A percentile compares a stretch with the other conserved stretches of the same genome.
Conservation (phyloP, 2,797 vertebrate species). For the Sylvia borin region DNA sequence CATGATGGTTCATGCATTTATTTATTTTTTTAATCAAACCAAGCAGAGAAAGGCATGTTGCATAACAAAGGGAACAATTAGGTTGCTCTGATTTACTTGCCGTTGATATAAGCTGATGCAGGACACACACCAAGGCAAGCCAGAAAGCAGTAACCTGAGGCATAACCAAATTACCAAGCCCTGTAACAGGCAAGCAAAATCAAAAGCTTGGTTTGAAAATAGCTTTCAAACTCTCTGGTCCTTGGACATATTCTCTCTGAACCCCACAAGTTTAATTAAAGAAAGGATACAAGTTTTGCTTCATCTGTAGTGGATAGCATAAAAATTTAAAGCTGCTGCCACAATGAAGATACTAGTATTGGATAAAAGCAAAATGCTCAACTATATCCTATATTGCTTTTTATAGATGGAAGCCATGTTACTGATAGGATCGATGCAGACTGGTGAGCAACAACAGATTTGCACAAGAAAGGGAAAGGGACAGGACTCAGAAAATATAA, state of each 20-base stretch:
- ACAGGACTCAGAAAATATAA: not conserved
- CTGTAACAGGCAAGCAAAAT: not conserved
- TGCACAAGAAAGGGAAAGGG: not conserved
- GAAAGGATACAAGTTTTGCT: not conserved
- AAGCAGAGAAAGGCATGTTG: not conserved
- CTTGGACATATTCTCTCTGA: not conserved
- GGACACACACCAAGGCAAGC: slow-evolving; percentile 35
- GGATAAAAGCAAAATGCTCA: not conserved
- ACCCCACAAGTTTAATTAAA: not conserved
- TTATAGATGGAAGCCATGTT: not conserved
- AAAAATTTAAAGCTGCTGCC: not conserved
- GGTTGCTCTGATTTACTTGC: slow-evolving; percentile 4
- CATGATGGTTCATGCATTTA: not conserved
- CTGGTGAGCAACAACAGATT: not conserved
- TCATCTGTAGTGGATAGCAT: not conserved
- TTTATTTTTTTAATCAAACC: slow-evolving; percentile 36
- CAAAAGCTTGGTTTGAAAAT: not conserved
- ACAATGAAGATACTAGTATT: not conserved
- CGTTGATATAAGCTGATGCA: slow-evolving; percentile 32
- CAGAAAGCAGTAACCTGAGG: slow-evolving; percentile 55
- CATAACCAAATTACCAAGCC: slow-evolving; percentile 28
- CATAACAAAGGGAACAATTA: slow-evolving; percentile 62
- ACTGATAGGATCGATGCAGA: not conserved
- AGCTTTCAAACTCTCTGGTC: not conserved
- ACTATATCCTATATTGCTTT: not conserved